phyloP scores from a whole-genome alignment of 2,113 vertebrate species.

The Elephantulus edwardii region DNA sequence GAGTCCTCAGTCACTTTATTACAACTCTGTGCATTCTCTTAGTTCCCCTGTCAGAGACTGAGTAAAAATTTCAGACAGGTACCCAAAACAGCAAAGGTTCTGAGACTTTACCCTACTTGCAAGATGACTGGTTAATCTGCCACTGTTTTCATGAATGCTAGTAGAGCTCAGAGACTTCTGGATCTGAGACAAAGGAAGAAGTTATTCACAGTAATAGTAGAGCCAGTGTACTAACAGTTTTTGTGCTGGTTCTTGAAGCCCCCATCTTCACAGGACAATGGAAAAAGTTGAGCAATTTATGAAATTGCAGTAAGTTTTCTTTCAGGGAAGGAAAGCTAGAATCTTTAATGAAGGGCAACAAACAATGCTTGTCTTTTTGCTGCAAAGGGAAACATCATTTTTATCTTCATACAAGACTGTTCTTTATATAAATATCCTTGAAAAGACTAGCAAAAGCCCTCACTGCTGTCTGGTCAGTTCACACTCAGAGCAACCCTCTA shows the following conservation, averaged over 20 bases:
- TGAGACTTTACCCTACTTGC: background rate
- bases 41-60: background rate
- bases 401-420: background rate
- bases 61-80: background rate
- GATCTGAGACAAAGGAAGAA: background rate
- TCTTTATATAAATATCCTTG: background rate
- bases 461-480: too few species aligned
- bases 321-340: background rate
- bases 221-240: background rate
- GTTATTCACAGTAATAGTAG: background rate
- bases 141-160: background rate
- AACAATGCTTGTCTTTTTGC: background rate
- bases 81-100: background rate
- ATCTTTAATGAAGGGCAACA: background rate
- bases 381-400: background rate
- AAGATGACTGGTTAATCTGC: background rate
- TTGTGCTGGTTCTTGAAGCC: background rate
- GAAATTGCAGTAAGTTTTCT: background rate
- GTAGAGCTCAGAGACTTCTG: background rate
- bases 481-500: too few species aligned
- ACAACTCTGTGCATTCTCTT: background rate
- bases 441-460: background rate
- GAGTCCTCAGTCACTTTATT: background rate
- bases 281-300: background rate
- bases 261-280: background rate